Base-by-base conservation (phyloP, 2,797 vertebrate genomes). In the Knipowitschia caucasica region DNA sequence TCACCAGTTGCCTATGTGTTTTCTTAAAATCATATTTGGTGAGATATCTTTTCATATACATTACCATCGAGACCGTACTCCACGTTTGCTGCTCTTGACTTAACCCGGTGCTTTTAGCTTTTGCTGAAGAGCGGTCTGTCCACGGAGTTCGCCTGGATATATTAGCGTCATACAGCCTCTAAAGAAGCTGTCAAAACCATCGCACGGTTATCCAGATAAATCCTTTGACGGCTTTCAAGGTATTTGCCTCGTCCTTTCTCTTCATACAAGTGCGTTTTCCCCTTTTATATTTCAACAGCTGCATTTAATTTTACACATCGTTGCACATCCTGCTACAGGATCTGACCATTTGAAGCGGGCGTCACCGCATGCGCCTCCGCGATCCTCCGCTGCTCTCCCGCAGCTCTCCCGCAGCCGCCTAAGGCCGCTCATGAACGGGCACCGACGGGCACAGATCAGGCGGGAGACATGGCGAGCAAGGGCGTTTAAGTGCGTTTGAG, bases 291-390 rank as follows among this genome's bases (percentile, higher is more conserved):
- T 87, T 88, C 80, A 83, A 83, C 90, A 89, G 90, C 89, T 92
- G 91, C 84, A 82, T 91, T 91, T 90, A 83, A 92, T 92, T 91
- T 90, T 91, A 90, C 88, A 91, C 89, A 87, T 86, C 89, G 83
- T 78, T 91, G 91, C 89, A 91, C 90, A 91, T 92, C 90, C 90
- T 91, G 89, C 81, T 89, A 69, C 85, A 88, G 82, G 86, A 90
- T 89, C 85, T 87, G 91, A 86, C 91, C 31, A 81, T 89, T 91
- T 86, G 62, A 85, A 75, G 62, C 58, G 78, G 43, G 78, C 83
- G 75, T 87, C 77, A 71, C 57, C 69, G 14, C 0, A 38, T 69
- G 65, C 65, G 30, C 65, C 67, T 40, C 61, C 15, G n/a, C n/a
- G n/a, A n/a, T n/a, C 29, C 25, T 29, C 1, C 26, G 43, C 43